phyloP scores from a whole-genome alignment of 2,113 vertebrate genomes.

The Cacatua alba region DNA sequence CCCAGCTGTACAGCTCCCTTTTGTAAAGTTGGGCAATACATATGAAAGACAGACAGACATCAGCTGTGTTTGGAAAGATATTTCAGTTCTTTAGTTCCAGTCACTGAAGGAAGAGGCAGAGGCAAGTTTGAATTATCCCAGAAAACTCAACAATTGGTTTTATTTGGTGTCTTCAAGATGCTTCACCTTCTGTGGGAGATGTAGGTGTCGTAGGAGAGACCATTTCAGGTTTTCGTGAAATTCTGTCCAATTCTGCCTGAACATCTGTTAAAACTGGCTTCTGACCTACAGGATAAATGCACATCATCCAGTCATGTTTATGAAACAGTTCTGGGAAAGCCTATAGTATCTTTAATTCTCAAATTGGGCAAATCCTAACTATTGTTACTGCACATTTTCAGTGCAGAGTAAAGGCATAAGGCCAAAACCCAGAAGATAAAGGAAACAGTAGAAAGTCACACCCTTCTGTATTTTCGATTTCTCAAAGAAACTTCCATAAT shows the following conservation, averaged over 20 bases:
- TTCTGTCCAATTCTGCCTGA: constrained; percentile 96
- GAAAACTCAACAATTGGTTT: constrained; percentile 74
- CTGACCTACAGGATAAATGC: constrained; percentile 79
- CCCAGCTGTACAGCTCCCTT: constrained; percentile 69
- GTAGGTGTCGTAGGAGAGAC: constrained; percentile 84
- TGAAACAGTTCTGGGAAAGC: not conserved
- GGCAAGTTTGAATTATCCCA: constrained; percentile 76
- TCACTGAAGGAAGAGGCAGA: constrained; percentile 82
- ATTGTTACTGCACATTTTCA: not conserved
- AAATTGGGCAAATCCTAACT: not conserved
- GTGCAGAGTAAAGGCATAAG: not conserved
- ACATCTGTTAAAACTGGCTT: constrained; percentile 96
- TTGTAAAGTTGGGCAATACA: constrained; percentile 72
- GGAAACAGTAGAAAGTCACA: not conserved
- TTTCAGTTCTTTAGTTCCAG: constrained; percentile 77
- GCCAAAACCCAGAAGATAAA: not conserved
- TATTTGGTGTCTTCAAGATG: constrained; percentile 92
- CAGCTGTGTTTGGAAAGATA: constrained; percentile 67
- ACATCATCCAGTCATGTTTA: not conserved
- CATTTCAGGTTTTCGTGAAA: constrained; percentile 90
- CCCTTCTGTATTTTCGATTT: accelerated
- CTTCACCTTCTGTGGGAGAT: constrained; percentile 88
- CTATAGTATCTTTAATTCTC: not conserved
- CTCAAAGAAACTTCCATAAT: not conserved
- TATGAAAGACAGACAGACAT: constrained; percentile 62